phyloP scores from a whole-genome alignment of 2,113 vertebrate genomes.

The Eulacestoma nigropectus region DNA sequence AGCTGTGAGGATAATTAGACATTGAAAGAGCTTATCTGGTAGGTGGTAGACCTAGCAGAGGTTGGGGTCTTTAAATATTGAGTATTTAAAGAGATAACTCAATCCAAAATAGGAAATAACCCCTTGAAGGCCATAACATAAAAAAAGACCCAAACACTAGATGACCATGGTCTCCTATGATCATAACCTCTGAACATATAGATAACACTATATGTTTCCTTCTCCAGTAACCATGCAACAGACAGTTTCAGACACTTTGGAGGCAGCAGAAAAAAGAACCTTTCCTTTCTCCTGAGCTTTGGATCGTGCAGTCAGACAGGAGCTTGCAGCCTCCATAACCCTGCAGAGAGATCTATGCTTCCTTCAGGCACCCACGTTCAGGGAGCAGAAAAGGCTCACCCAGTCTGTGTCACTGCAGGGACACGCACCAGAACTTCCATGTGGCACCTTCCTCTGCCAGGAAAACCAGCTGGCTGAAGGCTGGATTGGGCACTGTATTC shows the following conservation, averaged over 20 bases:
- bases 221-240: neutral
- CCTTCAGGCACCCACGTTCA: neutral
- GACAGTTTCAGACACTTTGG: neutral
- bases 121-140: neutral
- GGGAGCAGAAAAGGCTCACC: neutral
- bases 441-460: neutral
- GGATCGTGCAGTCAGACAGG: neutral
- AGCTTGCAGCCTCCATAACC: neutral
- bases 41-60: neutral
- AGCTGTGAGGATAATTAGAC: neutral
- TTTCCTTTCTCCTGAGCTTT: neutral
- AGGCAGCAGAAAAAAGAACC: neutral
- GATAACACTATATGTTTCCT: neutral
- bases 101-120: neutral
- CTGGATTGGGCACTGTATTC: neutral
- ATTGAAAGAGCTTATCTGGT: neutral
- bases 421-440: neutral
- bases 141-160: neutral
- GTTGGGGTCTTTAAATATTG: neutral
- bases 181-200: too few species aligned
- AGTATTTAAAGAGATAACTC: neutral
- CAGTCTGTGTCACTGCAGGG: neutral
- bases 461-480: neutral
- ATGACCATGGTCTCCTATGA: neutral
- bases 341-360: rapidly evolving